Base-by-base conservation (phyloP, 2,888 invertebrate genomes). In the Hypselothyrea guttata region DNA sequence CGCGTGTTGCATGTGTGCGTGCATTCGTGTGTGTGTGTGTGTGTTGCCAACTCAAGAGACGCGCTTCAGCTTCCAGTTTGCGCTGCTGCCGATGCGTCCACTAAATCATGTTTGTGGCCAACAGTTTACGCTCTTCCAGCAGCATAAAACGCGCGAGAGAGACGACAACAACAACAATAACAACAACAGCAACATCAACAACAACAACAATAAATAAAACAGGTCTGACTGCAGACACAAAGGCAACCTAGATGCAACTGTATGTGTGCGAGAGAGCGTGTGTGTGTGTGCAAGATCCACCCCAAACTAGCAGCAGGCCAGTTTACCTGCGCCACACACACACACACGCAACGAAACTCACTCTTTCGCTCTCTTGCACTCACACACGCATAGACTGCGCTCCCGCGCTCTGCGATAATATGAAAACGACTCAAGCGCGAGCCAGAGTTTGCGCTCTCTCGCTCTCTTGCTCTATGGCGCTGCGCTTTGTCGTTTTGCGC, bases 211-310 rank as follows among this genome's bases (percentile, higher is more conserved):
- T 1, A 31, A 28, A 31, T 40, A 35, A 65, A 71, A 72, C 71
- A 38, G 59, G 73, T 69, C 69, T 69, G 54, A 53, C 38, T 71
- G 65, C 65, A 71, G 53, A 68, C 58, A 71, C 48, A 64, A 59
- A 60, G 59, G 30, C 68, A 52, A 41, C 27, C 15, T 7, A n/a
- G 22, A n/a, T 51, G 30, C 37, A 31, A 12, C 7, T 55, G 34
- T 52, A 7, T 51, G 51, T 33, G 49, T 54, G 30, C 4, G 18
- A 22, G 37, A 11, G 34, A 28, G 18, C 53, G 49, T 35, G 51
- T 66, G 49, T 57, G 42, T 34, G 48, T 45, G 46, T 58, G 49
- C 74, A 72, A 69, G 75, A 74, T 74, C 75, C 74, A 74, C 75
- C 74, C 74, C 53, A 65, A 51, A 62, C 38, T 55, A 51, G n/a